Evolutionary conservation across 2,888 invertebrate genomes (phyloP), one percentile per base, ranked within the genome.

Genomic region (Noctua janthina): DNA sequence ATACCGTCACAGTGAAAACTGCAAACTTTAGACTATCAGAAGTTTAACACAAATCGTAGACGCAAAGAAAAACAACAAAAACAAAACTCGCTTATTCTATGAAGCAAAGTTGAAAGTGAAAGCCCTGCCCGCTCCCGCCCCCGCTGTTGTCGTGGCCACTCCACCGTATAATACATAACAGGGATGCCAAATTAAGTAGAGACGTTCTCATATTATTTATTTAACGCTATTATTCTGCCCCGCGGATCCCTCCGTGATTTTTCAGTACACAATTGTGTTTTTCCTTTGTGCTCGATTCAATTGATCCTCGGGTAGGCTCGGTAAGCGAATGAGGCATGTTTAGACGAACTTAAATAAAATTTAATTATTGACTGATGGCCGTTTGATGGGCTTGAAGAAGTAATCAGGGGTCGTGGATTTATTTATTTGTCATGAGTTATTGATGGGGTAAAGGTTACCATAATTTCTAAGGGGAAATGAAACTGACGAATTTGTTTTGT

Each of bases 131-230:
- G 13, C n/a, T 7, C 1, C 10, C 11, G 2, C 43, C 13, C 8
- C 70, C 78, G 70, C 87, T 66, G 68, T 1, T 11, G 7, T 69
- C 29, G 49, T 29, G 74, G 84, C 84, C 82, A 29, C 59, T 51
- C 62, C 51, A 15, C 69, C 76, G 74, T 79, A 70, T 76, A 85
- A 87, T 85, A 87, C 75, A 83, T 81, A 79, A 78, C 79, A 83
- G 82, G 82, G 86, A 83, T 85, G 81, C 90, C 84, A 92, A 92
- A 92, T 92, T 90, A 91, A 92, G 90, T 88, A 87, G 88, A 90
- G 90, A 90, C 87, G 88, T 79, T 89, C 85, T 86, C 86, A 83
- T 90, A 90, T 91, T 91, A 92, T 91, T 91, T 91, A 92, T 91
- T 91, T 91, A 92, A 89, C 89, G 90, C 90, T 87, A 90, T 91